phyloP scores from a whole-genome alignment of 2,113 vertebrate species.

The Haemorhous mexicanus region DNA sequence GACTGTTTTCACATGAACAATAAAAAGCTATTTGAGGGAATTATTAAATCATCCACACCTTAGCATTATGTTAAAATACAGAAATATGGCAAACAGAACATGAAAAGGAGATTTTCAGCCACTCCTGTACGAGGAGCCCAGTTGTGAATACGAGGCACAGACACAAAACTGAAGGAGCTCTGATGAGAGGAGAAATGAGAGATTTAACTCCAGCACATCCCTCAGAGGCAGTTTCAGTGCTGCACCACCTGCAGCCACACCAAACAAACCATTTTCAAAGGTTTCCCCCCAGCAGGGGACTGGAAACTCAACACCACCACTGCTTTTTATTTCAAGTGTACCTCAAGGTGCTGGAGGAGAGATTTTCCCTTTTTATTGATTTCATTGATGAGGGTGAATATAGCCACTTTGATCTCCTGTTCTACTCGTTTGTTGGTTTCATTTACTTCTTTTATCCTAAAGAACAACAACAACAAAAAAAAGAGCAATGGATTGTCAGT shows the following conservation, averaged over 20 bases:
- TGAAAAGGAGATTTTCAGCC: not conserved
- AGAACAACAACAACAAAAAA: not conserved
- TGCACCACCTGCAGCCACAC: not conserved
- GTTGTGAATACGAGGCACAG: accelerated
- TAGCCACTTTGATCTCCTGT: constrained; percentile 98
- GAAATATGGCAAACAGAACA: not conserved
- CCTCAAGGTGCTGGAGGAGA: constrained; percentile 96
- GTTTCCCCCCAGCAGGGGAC: accelerated
- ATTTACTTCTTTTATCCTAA: constrained; percentile 94
- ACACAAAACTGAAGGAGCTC: not conserved
- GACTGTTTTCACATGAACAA: not conserved
- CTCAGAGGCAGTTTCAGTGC: not conserved
- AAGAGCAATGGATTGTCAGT: constrained; percentile 52
- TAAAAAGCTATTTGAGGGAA: not conserved
- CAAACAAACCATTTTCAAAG: not conserved
- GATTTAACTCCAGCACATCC: not conserved
- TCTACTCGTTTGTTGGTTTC: constrained; percentile 97
- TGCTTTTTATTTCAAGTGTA: constrained; percentile 67
- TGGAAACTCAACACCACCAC: not conserved
- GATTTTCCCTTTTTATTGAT: constrained; percentile 99
- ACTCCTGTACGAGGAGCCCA: not conserved
- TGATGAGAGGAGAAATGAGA: not conserved
- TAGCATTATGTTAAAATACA: not conserved
- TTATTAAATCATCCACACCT: not conserved
- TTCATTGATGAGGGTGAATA: constrained; percentile 99